Evolutionary conservation across 2,113 vertebrate species (phyloP), one percentile per base, ranked within the genome.

Genomic region (Trogon melanurus): DNA sequence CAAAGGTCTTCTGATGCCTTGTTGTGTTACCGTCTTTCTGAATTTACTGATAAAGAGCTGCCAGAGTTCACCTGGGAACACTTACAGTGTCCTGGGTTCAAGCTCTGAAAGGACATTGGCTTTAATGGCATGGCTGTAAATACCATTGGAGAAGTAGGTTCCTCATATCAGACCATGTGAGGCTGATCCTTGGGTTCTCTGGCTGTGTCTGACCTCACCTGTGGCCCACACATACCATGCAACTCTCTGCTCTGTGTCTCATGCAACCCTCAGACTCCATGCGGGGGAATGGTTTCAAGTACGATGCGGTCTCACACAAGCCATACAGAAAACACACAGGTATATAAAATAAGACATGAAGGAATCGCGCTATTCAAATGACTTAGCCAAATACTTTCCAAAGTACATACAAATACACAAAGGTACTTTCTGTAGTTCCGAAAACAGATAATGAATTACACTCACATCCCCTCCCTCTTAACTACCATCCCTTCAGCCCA

Each of bases 1-100:
- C 57, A 97, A 87, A 96, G 82, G 80, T 80, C 94, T 97, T 95
- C 94, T 91, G 57, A 79, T 88, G 91, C 86, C 73, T 93, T 82
- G 72, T 47, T 88, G 93, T 14, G 50, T 74, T 94, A 89, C 67
- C 4, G 0, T 87, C 57, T 96, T 85, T 85, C 67, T 82, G 86
- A 60, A 79, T 91, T 64, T 78, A 57, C 65, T 75, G 82, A 94
- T 82, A 88, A 96, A 85, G 57, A 70, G 18, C 70, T 91, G 45
- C 58, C 66, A 70, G 83, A 72, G 80, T 65, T 93, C 80, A 70
- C 18, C 69, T 82, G 73, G 57, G 61, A 93, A 32, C 62, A 70
- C 23, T 72, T 41, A 85, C 62, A 32, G 0, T 1, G 3, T 54
- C 83, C 76, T 61, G 50, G 5, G 45, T 79, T 80, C 61, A 91